Base-by-base conservation (phyloP, 2,797 vertebrate genomes). In the Perodicticus potto region DNA sequence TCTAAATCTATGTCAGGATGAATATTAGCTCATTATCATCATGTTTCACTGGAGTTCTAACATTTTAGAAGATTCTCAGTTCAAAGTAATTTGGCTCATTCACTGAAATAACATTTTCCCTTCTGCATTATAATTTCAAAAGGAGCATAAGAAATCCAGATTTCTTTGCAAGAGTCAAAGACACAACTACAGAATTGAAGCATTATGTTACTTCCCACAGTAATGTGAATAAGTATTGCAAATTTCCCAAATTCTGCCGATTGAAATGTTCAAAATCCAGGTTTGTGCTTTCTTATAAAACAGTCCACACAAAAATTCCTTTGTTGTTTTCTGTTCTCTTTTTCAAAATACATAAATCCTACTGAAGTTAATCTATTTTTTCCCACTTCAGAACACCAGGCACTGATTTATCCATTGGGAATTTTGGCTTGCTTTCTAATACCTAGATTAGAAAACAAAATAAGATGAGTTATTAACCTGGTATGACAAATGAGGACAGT, bases 291-390 rank as follows among this genome's bases (percentile, higher is more conserved):
- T 95, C 81, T 96, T 97, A 80, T 97, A 95, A 98, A 98, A 97
- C 86, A 98, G 93, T 98, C 89, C 94, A 97, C 96, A 91, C 97
- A 93, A 98, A 96, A 95, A 55, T 83, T 94, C 53, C 63, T 94
- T 96, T 97, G 87, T 96, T 98, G 92, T 98, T 96, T 98, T 98
- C 96, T 97, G 88, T 96, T 97, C 92, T 97, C 72, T 93, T 95
- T 98, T 98, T 95, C 98, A 97, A 98, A 98, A 97, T 97, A 97
- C 98, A 97, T 98, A 98, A 97, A 96, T 98, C 98, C 98, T 98
- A 98, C 98, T 97, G 97, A 98, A 98, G 97, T 97, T 98, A 97
- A 98, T 97, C 96, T 97, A 97, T 97, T 90, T 91, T 89, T 97
- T 96, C 96, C 98, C 97, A 97, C 96, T 98, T 98, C 97, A 97